Evolutionary conservation across 2,113 vertebrate species (phyloP), one percentile per base, ranked within the genome.

Genomic region (Sylvilagus bachmani): DNA sequence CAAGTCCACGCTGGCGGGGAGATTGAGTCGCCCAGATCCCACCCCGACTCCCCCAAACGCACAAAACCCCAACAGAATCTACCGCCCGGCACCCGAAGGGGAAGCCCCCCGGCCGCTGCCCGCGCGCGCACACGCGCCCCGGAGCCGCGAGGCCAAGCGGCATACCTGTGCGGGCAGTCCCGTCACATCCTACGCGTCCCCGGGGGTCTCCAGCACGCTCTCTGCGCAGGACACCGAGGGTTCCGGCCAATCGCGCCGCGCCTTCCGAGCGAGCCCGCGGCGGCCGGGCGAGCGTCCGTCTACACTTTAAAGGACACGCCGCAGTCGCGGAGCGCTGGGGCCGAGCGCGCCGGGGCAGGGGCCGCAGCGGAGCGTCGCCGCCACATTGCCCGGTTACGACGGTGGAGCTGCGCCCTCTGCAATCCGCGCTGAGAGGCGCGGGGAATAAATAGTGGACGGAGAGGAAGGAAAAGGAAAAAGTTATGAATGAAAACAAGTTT

Each of bases 401-500:
- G 85, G 90, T 66, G 79, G 89, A 89, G 91, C 97, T 83, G 97
- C 98, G 96, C 97, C 96, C 98, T 97, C 97, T 96, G 97, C 88
- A 90, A 94, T 66, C 90, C 90, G 93, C 97, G 95, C 96, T 80
- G 77, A 36, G 95, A 51, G 90, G 71, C 77, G 93, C 91, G 93
- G 93, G 71, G 97, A 97, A 98, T 98, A 90, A 96, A 96, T 93
- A 97, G 96, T 97, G 86, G 96, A 92, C 95, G 74, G 92, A 71
- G 96, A 94, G 97, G 97, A 98, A 98, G 97, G 96, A 97, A 98
- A 97, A 93, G 96, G 96, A 96, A 93, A 98, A 98, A 99, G 97
- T 99, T 99, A 99, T 99, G 99, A 99, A 99, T 99, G 99, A 99
- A 99, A 99, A 99, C 98, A 99, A 98, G 95, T 70, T 97, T 44